Conservation (phyloP, 2,113 vertebrate genomes). For the Paracanthobrama guichenoti region DNA sequence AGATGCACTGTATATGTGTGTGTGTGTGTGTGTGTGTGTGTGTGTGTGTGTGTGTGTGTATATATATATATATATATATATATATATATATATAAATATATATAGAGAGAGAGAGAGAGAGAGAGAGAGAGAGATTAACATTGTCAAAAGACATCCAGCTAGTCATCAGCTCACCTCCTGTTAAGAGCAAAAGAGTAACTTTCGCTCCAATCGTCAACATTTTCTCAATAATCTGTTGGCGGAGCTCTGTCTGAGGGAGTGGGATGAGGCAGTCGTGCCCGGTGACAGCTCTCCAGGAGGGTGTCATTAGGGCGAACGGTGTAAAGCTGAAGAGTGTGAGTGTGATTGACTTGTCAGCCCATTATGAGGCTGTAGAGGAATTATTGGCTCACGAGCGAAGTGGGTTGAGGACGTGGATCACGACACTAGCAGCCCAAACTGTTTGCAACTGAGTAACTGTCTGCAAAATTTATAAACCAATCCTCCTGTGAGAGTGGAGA, state of each 20-base stretch:
- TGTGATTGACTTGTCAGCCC: conserved; percentile 88
- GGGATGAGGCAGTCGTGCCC: conserved; percentile 2
- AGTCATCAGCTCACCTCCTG: conserved; percentile 25
- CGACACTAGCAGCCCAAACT: conserved; percentile 82
- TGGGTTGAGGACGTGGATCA: conserved; percentile 66
- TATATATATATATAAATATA: too few relatives aligned
- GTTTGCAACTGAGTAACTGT: conserved; percentile 80
- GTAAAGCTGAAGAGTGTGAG: conserved; percentile 83
- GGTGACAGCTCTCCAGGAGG: conserved; percentile 83
- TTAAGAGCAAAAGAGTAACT: conserved; percentile 14
- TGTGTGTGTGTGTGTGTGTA: too few relatives aligned
- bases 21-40: too few relatives aligned
- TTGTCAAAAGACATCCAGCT: background rate
- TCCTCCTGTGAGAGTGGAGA: conserved; percentile 52
- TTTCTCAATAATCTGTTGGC: conserved; percentile 45
- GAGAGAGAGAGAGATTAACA: too few relatives aligned
- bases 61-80: too few relatives aligned
- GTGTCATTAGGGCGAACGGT: conserved; percentile 75
- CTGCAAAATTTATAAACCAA: conserved; percentile 78
- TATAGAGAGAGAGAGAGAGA: too few relatives aligned
- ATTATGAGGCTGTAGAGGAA: conserved; percentile 83
- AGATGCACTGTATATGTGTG: too few relatives aligned
- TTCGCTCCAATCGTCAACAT: background rate
- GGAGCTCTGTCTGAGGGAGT: conserved; percentile 35
- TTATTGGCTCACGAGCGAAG: conserved; percentile 88